These are phyloP conservation scores for Crenichthys baileyi DNA, from an alignment of 2,797 vertebrate genomes.

Conservation along the genomic window DNA sequence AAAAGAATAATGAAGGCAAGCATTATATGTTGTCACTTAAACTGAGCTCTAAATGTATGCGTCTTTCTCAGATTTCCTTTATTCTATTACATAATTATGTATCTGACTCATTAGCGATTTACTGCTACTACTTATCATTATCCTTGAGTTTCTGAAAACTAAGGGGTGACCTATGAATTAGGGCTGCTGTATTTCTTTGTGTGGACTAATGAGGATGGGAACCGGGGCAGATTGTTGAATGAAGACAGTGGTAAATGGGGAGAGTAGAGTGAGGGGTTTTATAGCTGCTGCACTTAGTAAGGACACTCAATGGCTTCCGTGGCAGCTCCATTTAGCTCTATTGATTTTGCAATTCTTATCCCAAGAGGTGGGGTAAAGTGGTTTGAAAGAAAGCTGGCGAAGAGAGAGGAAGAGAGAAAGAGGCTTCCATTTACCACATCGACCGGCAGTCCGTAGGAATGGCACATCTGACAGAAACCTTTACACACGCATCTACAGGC, in stretches of 20 bases:
- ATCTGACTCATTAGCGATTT: not conserved
- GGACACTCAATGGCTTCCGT: conserved; percentile 79
- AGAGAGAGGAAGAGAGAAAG: conserved; percentile 33
- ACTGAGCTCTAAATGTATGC: not conserved
- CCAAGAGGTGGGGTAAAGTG: conserved; percentile 43
- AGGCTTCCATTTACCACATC: conserved; percentile 56
- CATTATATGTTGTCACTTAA: conserved; percentile 1
- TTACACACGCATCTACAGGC: conserved; percentile 24
- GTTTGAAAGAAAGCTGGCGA: conserved; percentile 63
- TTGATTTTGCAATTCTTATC: conserved; percentile 82
- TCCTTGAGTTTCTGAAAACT: not conserved
- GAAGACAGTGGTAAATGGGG: conserved; percentile 20
- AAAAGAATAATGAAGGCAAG: conserved; percentile 1
- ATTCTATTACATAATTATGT: not conserved
- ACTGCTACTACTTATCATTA: not conserved
- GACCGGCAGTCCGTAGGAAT: conserved; percentile 66
- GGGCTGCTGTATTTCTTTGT: not conserved
- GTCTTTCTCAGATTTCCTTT: not conserved
- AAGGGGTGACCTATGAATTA: not conserved
- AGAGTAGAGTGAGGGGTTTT: conserved; percentile 58
- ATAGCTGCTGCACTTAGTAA: conserved; percentile 74
- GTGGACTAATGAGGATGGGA: conserved; percentile 36
- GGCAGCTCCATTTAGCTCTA: conserved; percentile 82
- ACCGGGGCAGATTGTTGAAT: conserved; percentile 14
- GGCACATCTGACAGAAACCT: conserved; percentile 57